Conservation (phyloP, 1,140 invertebrate species). For the Anastatus disparis region DNA sequence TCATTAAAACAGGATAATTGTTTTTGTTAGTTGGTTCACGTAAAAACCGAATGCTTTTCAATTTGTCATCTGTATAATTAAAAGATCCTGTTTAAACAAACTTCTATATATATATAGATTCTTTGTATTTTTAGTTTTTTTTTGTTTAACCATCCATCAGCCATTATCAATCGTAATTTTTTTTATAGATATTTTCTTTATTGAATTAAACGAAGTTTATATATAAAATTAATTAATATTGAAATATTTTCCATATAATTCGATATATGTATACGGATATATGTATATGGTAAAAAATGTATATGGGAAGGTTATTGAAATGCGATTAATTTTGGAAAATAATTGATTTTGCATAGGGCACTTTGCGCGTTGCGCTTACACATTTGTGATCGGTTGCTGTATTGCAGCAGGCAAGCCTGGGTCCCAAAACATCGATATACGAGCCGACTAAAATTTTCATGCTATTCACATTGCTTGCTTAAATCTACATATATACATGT, state of each 20-base stretch:
- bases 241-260: conserved; percentile 8
- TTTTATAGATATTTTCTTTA: too few species aligned
- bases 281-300: too few species aligned
- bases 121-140: not conserved
- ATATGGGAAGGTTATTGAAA: not conserved
- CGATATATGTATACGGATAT: too few species aligned
- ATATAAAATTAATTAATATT: too few species aligned
- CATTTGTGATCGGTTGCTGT: not conserved
- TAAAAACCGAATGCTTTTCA: not conserved
- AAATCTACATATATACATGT: not conserved
- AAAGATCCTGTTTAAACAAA: not conserved
- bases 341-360: conserved; percentile 30
- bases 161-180: too few species aligned
- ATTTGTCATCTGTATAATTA: conserved; percentile 19
- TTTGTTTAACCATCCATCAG: not conserved
- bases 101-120: too few species aligned
- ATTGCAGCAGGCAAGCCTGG: too few species aligned
- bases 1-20: conserved; percentile 22
- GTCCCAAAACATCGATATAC: conserved; percentile 18
- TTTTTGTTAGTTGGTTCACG: conserved; percentile 18
- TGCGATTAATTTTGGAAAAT: conserved; percentile 23
- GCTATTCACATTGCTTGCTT: not conserved
- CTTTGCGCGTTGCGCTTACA: conserved; percentile 3
- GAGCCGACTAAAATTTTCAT: conserved; percentile 26
- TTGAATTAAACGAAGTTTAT: too few species aligned